Percentiles rank a stretch among this genome's conserved stretches.
Conservation (phyloP, 2,888 invertebrate genomes). For the Mesorhabditis sp. region DNA sequence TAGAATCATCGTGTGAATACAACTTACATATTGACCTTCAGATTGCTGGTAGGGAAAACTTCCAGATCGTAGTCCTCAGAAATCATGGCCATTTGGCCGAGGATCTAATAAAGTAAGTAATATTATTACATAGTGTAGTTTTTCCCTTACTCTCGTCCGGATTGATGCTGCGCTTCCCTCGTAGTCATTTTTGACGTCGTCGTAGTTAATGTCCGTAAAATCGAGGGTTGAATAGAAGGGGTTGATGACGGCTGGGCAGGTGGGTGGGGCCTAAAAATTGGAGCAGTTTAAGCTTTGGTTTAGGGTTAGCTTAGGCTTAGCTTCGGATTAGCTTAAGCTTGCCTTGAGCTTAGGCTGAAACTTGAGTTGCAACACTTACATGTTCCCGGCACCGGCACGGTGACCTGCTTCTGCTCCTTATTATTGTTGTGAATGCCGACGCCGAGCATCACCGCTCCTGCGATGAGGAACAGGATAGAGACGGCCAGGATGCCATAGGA, state of each 20-base stretch:
- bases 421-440: conserved; percentile 7
- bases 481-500: neutral
- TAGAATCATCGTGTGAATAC: neutral
- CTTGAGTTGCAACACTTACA: neutral
- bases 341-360: no score
- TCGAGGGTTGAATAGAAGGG: neutral
- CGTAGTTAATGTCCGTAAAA: neutral
- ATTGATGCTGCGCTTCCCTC: neutral
- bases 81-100: no score
- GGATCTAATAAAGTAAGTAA: no score
- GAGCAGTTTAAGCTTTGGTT: neutral
- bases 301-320: no score
- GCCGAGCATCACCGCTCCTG: conserved; percentile 7
- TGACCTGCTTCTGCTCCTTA: neutral
- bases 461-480: neutral
- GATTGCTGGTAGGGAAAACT: no score
- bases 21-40: conserved; percentile 1
- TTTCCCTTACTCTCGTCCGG: neutral
- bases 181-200: neutral
- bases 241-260: neutral
- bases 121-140: no score
- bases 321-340: no score
- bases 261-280: neutral
- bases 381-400: neutral
- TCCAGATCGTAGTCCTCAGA: no score